Evolutionary conservation across 2,113 vertebrate genomes (phyloP).

Genomic region (Tragulus kanchil): DNA sequence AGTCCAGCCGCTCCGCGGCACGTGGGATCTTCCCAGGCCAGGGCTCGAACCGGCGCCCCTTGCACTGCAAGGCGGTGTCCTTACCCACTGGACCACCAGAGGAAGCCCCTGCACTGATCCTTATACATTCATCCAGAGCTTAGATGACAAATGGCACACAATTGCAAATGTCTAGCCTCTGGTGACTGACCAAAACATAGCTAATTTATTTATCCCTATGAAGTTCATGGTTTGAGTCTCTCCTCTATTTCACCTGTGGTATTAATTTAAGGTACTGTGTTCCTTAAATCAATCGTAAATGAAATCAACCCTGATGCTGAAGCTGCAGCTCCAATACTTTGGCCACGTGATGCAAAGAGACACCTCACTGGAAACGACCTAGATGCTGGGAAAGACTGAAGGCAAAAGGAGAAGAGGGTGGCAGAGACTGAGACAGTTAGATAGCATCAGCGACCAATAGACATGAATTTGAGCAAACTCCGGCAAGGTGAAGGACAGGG

Average conservation of each 20-base stretch:
- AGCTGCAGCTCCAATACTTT: neutral
- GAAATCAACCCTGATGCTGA: neutral
- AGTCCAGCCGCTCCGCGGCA: too few species aligned
- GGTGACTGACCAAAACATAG: neutral
- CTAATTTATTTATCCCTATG: conserved; percentile 43
- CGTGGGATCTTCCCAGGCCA: too few species aligned
- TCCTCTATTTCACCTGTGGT: neutral
- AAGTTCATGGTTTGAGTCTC: neutral
- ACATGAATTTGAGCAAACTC: neutral
- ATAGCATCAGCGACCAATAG: neutral
- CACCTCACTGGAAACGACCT: neutral
- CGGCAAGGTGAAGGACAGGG: neutral
- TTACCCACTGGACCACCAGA: too few species aligned
- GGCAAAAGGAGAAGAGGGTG: neutral
- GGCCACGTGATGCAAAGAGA: neutral
- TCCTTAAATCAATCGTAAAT: neutral
- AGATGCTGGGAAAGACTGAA: neutral
- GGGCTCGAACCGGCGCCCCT: too few species aligned
- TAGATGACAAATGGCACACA: neutral
- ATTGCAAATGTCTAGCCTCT: neutral
- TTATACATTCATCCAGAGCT: conserved; percentile 19
- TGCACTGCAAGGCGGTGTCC: too few species aligned
- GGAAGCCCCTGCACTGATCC: neutral
- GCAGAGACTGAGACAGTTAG: neutral
- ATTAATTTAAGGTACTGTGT: conserved; percentile 54